These are phyloP conservation scores for Caenorhabditis sp. DNA, from an alignment of 2,888 invertebrate species.

Conservation along the genomic window DNA sequence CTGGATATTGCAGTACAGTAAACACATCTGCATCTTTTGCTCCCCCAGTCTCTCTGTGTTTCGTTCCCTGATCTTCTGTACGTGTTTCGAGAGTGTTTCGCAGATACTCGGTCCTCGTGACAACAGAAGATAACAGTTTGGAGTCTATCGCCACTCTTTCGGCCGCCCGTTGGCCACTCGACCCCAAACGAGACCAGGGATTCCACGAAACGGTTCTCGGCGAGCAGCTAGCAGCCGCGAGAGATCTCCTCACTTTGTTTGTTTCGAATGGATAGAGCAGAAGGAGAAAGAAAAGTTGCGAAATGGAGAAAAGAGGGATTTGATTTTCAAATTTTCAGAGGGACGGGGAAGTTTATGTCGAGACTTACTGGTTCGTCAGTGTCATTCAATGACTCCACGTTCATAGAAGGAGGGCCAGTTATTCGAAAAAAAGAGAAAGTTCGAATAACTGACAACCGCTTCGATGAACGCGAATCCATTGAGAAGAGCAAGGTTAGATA, in stretches of 20 bases:
- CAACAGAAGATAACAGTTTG: slow-evolving; percentile 30
- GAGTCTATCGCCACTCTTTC: too few species aligned
- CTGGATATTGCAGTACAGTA: too few species aligned
- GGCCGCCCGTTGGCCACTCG: slow-evolving; percentile 30
- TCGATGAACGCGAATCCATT: slow-evolving; percentile 14
- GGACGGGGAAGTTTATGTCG: too few species aligned
- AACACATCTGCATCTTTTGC: not conserved
- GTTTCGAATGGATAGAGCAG: slow-evolving; percentile 21
- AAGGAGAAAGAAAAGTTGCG: not conserved
- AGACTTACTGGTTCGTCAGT: too few species aligned
- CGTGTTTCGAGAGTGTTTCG: slow-evolving; percentile 22
- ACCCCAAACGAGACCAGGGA: slow-evolving; percentile 34
- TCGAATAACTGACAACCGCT: slow-evolving; percentile 25
- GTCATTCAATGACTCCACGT: not conserved
- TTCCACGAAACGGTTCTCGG: slow-evolving; percentile 41
- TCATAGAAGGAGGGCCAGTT: slow-evolving; percentile 35
- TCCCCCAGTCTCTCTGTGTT: too few species aligned
- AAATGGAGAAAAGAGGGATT: too few species aligned
- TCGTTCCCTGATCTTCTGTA: slow-evolving; percentile 7
- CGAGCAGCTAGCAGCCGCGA: not conserved
- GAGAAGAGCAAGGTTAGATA: too few species aligned
- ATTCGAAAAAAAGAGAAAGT: not conserved
- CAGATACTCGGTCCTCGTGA: slow-evolving; percentile 22
- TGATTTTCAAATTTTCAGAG: too few species aligned
- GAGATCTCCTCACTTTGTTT: slow-evolving; percentile 25